These are phyloP conservation scores for Chrysaora quinquecirrha DNA, from an alignment of 30 jellyfish, hydroid and myxozoan species.

Conservation along the genomic window DNA sequence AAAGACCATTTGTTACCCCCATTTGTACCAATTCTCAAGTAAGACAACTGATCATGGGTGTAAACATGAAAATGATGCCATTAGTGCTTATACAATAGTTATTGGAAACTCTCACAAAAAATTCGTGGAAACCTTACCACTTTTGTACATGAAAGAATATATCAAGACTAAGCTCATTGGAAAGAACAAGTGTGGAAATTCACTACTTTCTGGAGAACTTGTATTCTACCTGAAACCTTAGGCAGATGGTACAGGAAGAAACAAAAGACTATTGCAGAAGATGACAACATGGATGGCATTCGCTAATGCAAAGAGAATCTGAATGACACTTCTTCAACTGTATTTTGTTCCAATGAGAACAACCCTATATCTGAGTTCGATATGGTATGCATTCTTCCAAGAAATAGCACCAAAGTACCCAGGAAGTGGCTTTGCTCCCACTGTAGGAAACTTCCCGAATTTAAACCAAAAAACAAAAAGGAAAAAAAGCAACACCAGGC, in stretches of 20 bases:
- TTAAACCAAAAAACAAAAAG: not conserved
- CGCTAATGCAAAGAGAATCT: not conserved
- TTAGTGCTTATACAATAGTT: not conserved
- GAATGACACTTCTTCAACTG: not conserved
- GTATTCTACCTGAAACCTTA: not conserved
- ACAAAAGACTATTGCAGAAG: not conserved
- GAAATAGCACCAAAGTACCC: not conserved
- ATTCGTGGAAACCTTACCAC: not conserved
- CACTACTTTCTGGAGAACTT: not conserved
- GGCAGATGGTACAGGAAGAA: not conserved
- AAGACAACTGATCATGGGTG: slow-evolving; percentile 6
- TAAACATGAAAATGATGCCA: slow-evolving; percentile 18
- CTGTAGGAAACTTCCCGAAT: not conserved
- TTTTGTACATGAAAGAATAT: not conserved
- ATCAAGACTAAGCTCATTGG: not conserved
- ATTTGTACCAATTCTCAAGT: not conserved
- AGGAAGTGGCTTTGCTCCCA: not conserved
- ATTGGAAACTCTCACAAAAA: not conserved
- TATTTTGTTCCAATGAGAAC: not conserved
- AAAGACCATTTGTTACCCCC: slow-evolving; percentile 12
- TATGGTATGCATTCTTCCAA: not conserved
- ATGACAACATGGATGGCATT: not conserved
- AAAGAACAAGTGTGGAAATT: not conserved
- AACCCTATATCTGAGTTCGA: not conserved
- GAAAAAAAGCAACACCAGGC: not conserved